Conservation (phyloP, 1,140 invertebrate species). For the Hestina assimilis region DNA sequence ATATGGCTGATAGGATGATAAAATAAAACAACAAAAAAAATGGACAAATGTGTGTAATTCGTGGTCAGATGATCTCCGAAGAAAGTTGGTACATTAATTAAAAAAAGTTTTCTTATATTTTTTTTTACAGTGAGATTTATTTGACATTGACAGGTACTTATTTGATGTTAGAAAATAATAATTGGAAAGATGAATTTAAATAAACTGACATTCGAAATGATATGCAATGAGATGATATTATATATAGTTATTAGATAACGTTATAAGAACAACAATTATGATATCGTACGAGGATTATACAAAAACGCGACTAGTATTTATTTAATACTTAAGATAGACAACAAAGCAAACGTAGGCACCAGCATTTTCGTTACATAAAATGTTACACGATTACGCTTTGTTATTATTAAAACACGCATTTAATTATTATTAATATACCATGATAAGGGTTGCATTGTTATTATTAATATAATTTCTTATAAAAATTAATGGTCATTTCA, state of each 20-base stretch:
- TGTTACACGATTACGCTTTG: neutral
- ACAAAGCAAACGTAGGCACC: conserved; percentile 31
- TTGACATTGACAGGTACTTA: conserved; percentile 36
- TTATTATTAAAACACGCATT: neutral
- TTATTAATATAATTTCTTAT: no score
- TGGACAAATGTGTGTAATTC: conserved; percentile 41
- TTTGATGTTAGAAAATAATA: conserved; percentile 4
- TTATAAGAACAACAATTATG: conserved; percentile 18
- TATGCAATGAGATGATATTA: conserved; percentile 38
- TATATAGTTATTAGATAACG: conserved; percentile 32
- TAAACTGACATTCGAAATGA: conserved; percentile 27
- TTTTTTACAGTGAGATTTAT: conserved; percentile 18
- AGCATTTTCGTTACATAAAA: conserved; percentile 11
- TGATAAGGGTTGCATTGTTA: no score
- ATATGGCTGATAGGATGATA: conserved; percentile 5
- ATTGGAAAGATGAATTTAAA: neutral
- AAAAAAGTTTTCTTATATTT: no score
- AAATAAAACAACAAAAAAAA: conserved; percentile 39
- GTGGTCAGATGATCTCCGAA: conserved; percentile 24
- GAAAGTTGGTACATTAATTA: conserved; percentile 5
- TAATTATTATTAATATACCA: no score
- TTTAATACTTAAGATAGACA: conserved; percentile 31
- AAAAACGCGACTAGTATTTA: conserved; percentile 41
- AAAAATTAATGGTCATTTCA: no score
- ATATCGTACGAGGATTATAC: conserved; percentile 28